Percentiles rank a stretch among this genome's conserved stretches.
Conservation (phyloP, 2,888 invertebrate genomes). For the Phyto melanocephala region DNA sequence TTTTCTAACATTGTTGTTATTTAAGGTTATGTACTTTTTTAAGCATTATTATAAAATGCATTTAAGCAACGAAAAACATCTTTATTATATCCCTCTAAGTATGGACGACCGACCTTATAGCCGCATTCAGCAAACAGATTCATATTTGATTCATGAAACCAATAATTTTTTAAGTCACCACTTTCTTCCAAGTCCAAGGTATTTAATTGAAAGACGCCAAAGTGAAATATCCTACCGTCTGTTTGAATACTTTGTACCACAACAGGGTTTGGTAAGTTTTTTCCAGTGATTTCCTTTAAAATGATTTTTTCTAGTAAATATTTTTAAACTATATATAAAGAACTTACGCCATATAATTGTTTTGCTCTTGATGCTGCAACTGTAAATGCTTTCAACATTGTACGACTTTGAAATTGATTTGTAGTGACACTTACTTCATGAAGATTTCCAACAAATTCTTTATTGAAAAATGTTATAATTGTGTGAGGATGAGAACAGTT, state of each 20-base stretch:
- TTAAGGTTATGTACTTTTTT: constrained; percentile 27
- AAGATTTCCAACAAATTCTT: constrained; percentile 83
- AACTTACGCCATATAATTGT: constrained; percentile 82
- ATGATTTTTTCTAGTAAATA: background rate
- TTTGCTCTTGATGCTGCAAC: constrained; percentile 88
- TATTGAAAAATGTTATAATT: constrained; percentile 85
- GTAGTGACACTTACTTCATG: constrained; percentile 84
- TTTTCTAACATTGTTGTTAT: too few relatives aligned
- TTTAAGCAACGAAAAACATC: constrained; percentile 88
- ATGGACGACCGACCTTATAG: constrained; percentile 78
- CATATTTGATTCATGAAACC: constrained; percentile 85
- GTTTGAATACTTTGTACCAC: constrained; percentile 91
- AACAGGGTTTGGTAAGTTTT: constrained; percentile 85
- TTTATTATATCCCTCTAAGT: constrained; percentile 87
- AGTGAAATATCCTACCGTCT: constrained; percentile 88
- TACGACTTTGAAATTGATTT: constrained; percentile 84
- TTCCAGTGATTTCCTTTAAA: constrained; percentile 22
- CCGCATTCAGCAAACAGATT: constrained; percentile 84
- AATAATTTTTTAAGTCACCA: constrained; percentile 86
- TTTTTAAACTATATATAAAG: constrained; percentile 76
- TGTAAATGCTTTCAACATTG: constrained; percentile 86
- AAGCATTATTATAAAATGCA: constrained; percentile 86
- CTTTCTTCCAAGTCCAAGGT: constrained; percentile 84
- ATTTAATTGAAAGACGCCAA: constrained; percentile 91
- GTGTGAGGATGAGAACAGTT: constrained; percentile 83